Evolutionary conservation across 2,797 vertebrate genomes (phyloP), one percentile per base, ranked within the genome.

Genomic region (Etheostoma perlongum): DNA sequence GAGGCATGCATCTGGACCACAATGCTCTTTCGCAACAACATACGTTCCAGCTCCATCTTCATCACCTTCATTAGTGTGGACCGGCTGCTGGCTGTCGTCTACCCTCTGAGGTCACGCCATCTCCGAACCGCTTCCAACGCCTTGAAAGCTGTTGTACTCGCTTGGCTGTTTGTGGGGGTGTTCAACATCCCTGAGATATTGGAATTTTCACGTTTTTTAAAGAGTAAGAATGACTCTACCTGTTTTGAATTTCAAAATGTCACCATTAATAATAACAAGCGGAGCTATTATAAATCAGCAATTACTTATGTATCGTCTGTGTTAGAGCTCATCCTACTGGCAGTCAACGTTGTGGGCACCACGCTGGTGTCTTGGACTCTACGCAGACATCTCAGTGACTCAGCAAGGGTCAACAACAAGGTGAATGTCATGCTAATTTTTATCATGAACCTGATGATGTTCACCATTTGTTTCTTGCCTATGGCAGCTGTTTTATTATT

Each of bases 1-100:
- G 12, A 19, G 5, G 30, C 5, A 0, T 95, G 94, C 36, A 15
- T 76, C 49, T 67, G 6, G 3, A 21, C 72, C 61, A 85, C 76
- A 0, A 85, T 90, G 81, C 53, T 93, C 6, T 93, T 94, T 53
- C 79, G 57, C 14, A 79, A 81, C 80, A 95, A 95, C 72, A 72
- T 95, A 51, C 87, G 90, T n/a, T 86, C 89, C 55, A 93, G 92
- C 44, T 13, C 74, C 16, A 59, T 91, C 70, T 93, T 94, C 78
- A 93, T 95, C 82, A 93, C 92, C 71, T 85, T 91, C 58, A 93
- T 94, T 73, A 83, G 91, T 13, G 15, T 94, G 52, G 92, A 93
- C 80, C 84, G 93, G 36, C 78, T 94, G 40, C 74, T 94, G 57
- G 93, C 94, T 10, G 84, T 94, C 60, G 91, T 92, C 19, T 93